Percentiles rank a stretch among this genome's conserved stretches.
These are phyloP conservation scores for Salticus scenicus DNA, from an alignment of 2,888 invertebrate genomes.

Conservation along the genomic window DNA sequence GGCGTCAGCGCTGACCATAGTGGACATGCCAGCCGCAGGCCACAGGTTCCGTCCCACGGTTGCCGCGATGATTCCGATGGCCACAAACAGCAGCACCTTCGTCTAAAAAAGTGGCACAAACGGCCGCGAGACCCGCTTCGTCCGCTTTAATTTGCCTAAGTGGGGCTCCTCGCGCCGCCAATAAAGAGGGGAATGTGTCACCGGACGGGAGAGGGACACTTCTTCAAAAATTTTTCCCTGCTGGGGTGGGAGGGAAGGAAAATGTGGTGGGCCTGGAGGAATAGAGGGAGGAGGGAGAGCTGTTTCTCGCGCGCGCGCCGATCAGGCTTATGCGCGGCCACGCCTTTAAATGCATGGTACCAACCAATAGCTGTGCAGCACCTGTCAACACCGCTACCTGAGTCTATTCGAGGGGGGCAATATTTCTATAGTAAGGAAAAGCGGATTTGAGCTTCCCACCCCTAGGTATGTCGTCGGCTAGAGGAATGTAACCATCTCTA, in stretches of 20 bases:
- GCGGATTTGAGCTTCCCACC: background rate
- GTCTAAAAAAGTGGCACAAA: constrained; percentile 31
- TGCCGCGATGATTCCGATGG: constrained; percentile 43
- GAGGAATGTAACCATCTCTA: background rate
- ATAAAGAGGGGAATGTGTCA: constrained; percentile 69
- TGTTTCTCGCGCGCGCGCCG: constrained; percentile 31
- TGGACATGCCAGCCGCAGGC: constrained; percentile 65
- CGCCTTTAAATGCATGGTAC: constrained; percentile 10
- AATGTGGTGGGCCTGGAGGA: constrained; percentile 1
- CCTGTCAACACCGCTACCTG: constrained; percentile 64
- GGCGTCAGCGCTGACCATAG: constrained; percentile 65
- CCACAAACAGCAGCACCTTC: constrained; percentile 18
- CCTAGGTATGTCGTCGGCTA: background rate
- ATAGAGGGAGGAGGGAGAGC: background rate
- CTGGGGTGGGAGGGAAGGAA: background rate
- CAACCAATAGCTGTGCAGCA: constrained; percentile 53
- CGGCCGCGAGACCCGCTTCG: constrained; percentile 14
- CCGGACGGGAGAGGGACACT: constrained; percentile 59
- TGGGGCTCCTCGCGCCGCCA: constrained; percentile 57
- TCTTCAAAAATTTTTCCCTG: constrained; percentile 64
- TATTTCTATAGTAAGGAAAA: background rate
- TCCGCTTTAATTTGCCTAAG: constrained; percentile 68
- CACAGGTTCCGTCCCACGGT: constrained; percentile 61
- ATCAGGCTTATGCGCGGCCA: constrained; percentile 59
- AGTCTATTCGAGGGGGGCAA: background rate